Conservation (phyloP, 1,140 invertebrate genomes). For the Bradysia coprophila region DNA sequence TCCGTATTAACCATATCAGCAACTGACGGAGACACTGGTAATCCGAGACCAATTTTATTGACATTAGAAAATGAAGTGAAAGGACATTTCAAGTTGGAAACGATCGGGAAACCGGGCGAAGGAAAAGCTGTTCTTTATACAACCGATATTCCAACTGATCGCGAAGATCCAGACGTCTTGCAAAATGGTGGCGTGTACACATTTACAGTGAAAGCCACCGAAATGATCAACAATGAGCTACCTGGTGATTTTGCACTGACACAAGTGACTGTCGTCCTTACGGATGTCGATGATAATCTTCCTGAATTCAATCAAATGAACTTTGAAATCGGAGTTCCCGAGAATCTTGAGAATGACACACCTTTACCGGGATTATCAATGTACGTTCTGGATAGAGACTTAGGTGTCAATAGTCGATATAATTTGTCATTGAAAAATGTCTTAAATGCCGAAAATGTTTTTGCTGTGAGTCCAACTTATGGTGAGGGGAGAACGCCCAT, state of each 20-base stretch:
- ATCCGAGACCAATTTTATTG: constrained; percentile 41
- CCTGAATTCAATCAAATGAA: constrained; percentile 51
- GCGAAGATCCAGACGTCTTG: constrained; percentile 50
- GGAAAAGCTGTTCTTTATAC: constrained; percentile 38
- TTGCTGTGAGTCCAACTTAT: constrained; percentile 41
- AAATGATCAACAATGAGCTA: constrained; percentile 49
- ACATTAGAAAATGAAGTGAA: constrained; percentile 44
- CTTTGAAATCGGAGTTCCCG: constrained; percentile 52
- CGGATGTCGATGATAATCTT: constrained; percentile 65
- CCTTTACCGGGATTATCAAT: constrained; percentile 52
- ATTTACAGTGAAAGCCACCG: constrained; percentile 51
- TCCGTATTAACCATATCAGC: constrained; percentile 47
- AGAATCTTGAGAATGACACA: constrained; percentile 52
- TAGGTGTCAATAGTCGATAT: constrained; percentile 59
- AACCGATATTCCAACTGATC: constrained; percentile 41
- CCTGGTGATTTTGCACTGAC: constrained; percentile 45
- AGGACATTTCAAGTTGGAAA: constrained; percentile 44
- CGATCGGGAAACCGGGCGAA: constrained; percentile 26
- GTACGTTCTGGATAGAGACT: constrained; percentile 53
- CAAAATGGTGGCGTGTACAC: constrained; percentile 62
- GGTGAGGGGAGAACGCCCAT: constrained; percentile 55
- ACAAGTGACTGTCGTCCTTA: constrained; percentile 57
- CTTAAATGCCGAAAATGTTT: constrained; percentile 36
- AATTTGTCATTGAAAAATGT: constrained; percentile 38
- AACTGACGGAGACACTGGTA: constrained; percentile 56